Conservation (phyloP, 2,888 invertebrate genomes). For the Podabrus alpinus region DNA sequence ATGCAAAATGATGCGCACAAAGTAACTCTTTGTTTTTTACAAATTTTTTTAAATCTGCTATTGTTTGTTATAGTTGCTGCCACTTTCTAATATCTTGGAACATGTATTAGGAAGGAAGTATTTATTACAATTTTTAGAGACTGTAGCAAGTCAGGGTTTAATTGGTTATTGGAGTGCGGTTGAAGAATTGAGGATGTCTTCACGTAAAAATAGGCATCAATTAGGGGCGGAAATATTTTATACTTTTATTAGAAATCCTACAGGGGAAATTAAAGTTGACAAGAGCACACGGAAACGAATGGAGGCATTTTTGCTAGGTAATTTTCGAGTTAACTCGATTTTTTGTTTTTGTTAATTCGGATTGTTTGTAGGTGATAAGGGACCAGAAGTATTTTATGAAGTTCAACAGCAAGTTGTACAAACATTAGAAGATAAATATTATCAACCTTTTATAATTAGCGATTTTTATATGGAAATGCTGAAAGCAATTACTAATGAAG, state of each 20-base stretch:
- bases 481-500: constrained; percentile 67
- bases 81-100: constrained; percentile 74
- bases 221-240: constrained; percentile 91
- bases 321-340: not conserved
- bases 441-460: constrained; percentile 85
- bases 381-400: constrained; percentile 86
- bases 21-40: not conserved
- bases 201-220: constrained; percentile 79
- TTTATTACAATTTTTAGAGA: constrained; percentile 80
- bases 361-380: constrained; percentile 71
- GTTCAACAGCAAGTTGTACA: constrained; percentile 81
- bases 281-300: constrained; percentile 81
- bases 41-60: not conserved
- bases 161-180: constrained; percentile 87
- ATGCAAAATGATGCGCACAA: constrained; percentile 31
- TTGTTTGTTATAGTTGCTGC: constrained; percentile 63
- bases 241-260: constrained; percentile 81
- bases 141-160: constrained; percentile 80
- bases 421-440: constrained; percentile 84
- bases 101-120: constrained; percentile 80
- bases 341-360: not conserved
- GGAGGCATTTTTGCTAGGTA: constrained; percentile 77
- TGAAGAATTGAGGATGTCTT: constrained; percentile 79
- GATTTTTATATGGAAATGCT: constrained; percentile 80
- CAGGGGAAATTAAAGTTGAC: constrained; percentile 81